Percentiles rank a stretch among this genome's conserved stretches.
Conservation (phyloP, 1,140 invertebrate genomes). For the Sycophila sp. region DNA sequence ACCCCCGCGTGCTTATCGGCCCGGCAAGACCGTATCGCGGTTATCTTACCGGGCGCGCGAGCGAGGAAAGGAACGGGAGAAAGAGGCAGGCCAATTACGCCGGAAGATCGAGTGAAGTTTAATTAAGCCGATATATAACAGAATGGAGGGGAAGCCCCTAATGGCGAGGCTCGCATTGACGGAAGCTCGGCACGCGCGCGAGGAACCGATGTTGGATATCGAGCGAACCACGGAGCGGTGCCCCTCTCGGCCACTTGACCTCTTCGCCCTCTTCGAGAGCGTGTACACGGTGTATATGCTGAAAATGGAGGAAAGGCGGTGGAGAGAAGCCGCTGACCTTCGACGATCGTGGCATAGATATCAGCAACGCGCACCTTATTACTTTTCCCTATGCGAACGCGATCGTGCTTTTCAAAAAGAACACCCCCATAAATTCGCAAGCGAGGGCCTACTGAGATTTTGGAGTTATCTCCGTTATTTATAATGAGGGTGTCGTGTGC, state of each 20-base stretch:
- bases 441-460: slow-evolving; percentile 7
- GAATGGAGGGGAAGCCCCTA: slow-evolving; percentile 23
- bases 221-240: too few relatives aligned
- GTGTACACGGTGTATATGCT: not conserved
- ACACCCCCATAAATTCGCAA: slow-evolving; percentile 19
- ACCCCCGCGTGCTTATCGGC: not conserved
- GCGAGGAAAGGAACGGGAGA: not conserved
- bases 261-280: not conserved
- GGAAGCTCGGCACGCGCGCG: not conserved
- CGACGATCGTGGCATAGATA: slow-evolving; percentile 45
- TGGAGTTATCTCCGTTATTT: slow-evolving; percentile 33
- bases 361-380: slow-evolving; percentile 38
- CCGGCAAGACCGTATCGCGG: not conserved
- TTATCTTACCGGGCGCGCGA: slow-evolving; percentile 26
- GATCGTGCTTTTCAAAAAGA: not conserved
- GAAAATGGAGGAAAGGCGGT: slow-evolving; percentile 17
- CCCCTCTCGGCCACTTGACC: slow-evolving; percentile 1
- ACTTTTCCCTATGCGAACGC: slow-evolving; percentile 31
- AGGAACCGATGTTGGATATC: not conserved
- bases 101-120: slow-evolving; percentile 43
- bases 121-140: slow-evolving; percentile 45
- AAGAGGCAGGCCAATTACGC: slow-evolving; percentile 26
- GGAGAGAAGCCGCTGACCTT: slow-evolving; percentile 34
- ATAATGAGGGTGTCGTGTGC: slow-evolving; percentile 39
- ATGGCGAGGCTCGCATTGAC: slow-evolving; percentile 43